phyloP scores from a whole-genome alignment of 2,113 vertebrate genomes.

The rabbit (Oryctolagus cuniculus) region DNA sequence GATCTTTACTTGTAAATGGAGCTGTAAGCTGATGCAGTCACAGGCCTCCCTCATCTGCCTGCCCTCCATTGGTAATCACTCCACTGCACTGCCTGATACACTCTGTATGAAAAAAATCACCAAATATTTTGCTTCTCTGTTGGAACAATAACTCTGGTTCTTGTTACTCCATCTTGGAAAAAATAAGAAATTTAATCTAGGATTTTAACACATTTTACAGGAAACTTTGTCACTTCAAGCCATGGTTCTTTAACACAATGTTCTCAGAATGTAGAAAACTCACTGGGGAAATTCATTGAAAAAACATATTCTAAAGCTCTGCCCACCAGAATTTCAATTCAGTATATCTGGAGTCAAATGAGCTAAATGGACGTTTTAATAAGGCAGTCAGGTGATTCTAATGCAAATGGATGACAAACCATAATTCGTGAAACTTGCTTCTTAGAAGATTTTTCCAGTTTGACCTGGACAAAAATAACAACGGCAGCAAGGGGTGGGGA shows the following conservation, averaged over 20 bases:
- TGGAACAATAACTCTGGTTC: neutral
- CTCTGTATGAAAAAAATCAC: neutral
- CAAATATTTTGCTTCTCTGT: neutral
- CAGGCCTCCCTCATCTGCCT: neutral
- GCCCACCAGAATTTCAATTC: neutral
- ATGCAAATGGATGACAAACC: neutral
- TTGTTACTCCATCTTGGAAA: neutral
- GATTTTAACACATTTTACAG: neutral
- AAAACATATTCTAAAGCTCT: neutral
- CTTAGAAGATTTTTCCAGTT: neutral
- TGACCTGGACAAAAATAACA: neutral
- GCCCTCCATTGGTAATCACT: neutral
- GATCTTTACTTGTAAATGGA: neutral
- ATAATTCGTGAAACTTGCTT: neutral
- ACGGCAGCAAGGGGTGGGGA: rapidly evolving
- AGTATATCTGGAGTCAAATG: neutral
- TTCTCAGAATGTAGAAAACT: neutral
- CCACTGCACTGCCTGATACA: neutral
- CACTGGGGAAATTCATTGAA: neutral
- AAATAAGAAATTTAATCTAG: neutral
- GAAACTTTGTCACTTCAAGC: neutral
- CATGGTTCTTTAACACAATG: neutral
- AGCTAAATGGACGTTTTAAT: neutral
- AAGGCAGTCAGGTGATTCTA: neutral
- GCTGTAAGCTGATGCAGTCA: neutral